Evolutionary conservation across 2,113 vertebrate species (phyloP), one percentile per base, ranked within the genome.

Genomic region (Guaruba guarouba): DNA sequence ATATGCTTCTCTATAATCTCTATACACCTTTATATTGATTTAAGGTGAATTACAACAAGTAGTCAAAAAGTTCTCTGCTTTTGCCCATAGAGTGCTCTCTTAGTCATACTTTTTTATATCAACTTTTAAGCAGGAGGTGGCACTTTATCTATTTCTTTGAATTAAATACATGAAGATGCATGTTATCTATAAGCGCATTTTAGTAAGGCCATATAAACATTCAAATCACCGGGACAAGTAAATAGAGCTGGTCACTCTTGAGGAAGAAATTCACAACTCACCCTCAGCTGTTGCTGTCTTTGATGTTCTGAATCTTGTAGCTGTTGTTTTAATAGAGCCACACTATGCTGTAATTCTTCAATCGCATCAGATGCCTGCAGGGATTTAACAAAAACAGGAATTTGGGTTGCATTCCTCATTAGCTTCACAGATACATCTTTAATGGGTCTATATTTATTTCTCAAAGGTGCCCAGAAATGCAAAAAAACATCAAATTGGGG

Each of bases 321-420:
- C 93, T 99, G 98, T 81, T 98, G 98, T 93, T 98, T 98, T 86
- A 99, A 92, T 13, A 98, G 96, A 91, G 96, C 96, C 63, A 98
- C 81, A 5, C 74, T 97, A 55, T 91, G 97, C 96, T 98, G 98
- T 63, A 99, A 94, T 29, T 99, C 98, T 83, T 98, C 98, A 63
- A 99, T 98, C 49, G 95, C 70, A 74, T 97, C 98, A 57, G 98
- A 98, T 17, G 98, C 97, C 99, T 99, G 97, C 2, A 77, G 78
- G 70, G 76, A 93, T 96, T 91, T 6, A 97, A 86, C n/a, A 88
- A 44, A 80, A 81, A 82, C 11, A 62, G 54, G 27, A 95, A 39
- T 29, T 88, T 49, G 88, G 57, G 74, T 90, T 79, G 28, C 28
- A 71, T 24, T 89, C 64, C 82, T 35, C 43, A 57, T 75, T 54